Evolutionary conservation across 2,888 invertebrate genomes (phyloP), one percentile per base, ranked within the genome.

Genomic region (Hypolimnas misippus): DNA sequence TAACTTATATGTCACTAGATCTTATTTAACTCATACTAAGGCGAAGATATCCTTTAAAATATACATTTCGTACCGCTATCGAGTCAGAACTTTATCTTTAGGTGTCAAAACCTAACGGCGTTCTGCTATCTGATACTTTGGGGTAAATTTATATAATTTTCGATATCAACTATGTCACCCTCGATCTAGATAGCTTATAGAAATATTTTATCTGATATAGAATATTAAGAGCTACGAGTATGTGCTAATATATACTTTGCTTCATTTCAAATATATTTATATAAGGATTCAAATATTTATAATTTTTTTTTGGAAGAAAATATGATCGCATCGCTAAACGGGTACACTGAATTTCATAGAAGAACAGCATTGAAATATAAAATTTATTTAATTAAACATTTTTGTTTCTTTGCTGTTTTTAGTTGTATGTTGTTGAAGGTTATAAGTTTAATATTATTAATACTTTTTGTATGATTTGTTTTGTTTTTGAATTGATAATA

Each of bases 61-160:
- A 65, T 65, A 62, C 58, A 65, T 62, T 62, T 58, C 52, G 52
- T 46, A 42, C 31, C 31, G 65, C 51, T 58, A 52, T 59, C 55
- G 58, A 59, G 52, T 58, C 62, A 44, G 46, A 65, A 62, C 51
- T 62, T 62, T 62, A 57, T 57, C 56, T 35, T 19, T 51, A 21
- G 62, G 58, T 62, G 65, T 65, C 62, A 62, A 58, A 57, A 57
- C 53, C 53, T 50, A 60, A 57, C 57, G 61, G 52, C 62, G 46
- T 52, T 29, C 25, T 25, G 44, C 56, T 56, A 57, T 62, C 52
- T 62, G 42, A 38, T 53, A 49, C 62, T 62, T 53, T 57, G 57
- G 57, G 46, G 57, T 57, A 57, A 57, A 62, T 62, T 62, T 56
- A 56, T 56, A 56, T 56, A 52, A 52, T 52, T 59, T 59, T 46